Percentiles rank a stretch among this genome's conserved stretches.
Conservation (phyloP, 1,140 invertebrate genomes). For the Pogonomyrmex barbatus region DNA sequence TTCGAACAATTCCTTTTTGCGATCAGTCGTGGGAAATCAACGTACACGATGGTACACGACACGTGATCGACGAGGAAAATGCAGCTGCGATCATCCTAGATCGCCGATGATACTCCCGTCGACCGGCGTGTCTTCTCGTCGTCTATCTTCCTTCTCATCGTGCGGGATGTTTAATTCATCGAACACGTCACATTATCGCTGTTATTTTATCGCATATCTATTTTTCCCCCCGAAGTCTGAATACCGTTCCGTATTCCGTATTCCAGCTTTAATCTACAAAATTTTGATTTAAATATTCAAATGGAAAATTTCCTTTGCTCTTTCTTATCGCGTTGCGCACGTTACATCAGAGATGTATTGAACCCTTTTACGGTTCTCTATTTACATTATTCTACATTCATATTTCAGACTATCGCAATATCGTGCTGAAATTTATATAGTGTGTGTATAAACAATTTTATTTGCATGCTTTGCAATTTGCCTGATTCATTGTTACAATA, state of each 20-base stretch:
- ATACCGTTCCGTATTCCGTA: background rate
- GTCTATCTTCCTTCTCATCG: background rate
- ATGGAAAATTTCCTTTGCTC: background rate
- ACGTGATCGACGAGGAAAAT: conserved; percentile 11
- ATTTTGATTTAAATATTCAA: conserved; percentile 24
- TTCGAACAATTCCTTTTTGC: background rate
- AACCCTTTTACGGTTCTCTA: background rate
- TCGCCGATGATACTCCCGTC: conserved; percentile 25
- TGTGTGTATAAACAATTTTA: background rate
- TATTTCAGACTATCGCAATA: background rate
- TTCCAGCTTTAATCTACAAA: conserved; percentile 16
- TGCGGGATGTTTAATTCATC: conserved; percentile 52
- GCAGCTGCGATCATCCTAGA: conserved; percentile 4
- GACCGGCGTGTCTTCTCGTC: background rate
- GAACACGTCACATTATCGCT: background rate
- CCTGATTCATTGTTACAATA: background rate
- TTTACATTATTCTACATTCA: background rate
- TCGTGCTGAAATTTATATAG: background rate
- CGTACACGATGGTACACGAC: background rate
- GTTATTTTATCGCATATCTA: conserved; percentile 48
- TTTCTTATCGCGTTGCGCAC: background rate
- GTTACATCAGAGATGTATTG: background rate
- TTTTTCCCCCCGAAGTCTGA: background rate
- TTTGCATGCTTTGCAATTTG: background rate
- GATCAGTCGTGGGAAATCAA: conserved; percentile 28